Conservation (phyloP, 2,113 vertebrate genomes). For the Lonchura striata region DNA sequence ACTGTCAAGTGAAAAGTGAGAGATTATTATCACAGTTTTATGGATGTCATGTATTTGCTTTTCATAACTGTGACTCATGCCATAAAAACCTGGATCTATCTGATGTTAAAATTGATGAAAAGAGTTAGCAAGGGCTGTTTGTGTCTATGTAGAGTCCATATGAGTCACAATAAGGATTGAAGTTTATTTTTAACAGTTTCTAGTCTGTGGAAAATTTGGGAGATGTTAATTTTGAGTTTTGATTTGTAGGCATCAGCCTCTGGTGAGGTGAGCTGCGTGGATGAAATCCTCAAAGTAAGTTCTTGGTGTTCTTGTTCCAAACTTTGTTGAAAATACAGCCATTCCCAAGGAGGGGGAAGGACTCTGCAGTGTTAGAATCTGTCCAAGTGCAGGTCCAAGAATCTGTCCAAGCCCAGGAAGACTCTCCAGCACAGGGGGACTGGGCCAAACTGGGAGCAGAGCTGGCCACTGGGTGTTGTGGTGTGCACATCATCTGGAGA, state of each 20-base stretch:
- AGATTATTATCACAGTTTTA: not conserved
- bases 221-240: slow-evolving; percentile 37
- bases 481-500: not conserved
- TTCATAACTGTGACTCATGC: slow-evolving; percentile 14
- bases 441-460: not conserved
- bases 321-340: not conserved
- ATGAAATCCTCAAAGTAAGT: slow-evolving; percentile 97
- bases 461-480: not conserved
- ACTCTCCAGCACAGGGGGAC: not conserved
- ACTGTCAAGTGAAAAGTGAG: not conserved
- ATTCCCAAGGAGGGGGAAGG: not conserved
- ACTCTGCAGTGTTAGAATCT: not conserved
- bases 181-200: slow-evolving; percentile 7
- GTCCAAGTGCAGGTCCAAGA: not conserved
- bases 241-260: slow-evolving; percentile 84
- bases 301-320: not conserved
- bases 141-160: not conserved
- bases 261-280: slow-evolving; percentile 94
- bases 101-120: not conserved
- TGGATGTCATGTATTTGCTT: not conserved
- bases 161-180: not conserved
- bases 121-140: not conserved
- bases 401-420: not conserved
- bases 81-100: not conserved
- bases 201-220: not conserved